Evolutionary conservation across 2,888 invertebrate genomes (phyloP), one percentile per base, ranked within the genome.

Genomic region (Mayetiola destructor): DNA sequence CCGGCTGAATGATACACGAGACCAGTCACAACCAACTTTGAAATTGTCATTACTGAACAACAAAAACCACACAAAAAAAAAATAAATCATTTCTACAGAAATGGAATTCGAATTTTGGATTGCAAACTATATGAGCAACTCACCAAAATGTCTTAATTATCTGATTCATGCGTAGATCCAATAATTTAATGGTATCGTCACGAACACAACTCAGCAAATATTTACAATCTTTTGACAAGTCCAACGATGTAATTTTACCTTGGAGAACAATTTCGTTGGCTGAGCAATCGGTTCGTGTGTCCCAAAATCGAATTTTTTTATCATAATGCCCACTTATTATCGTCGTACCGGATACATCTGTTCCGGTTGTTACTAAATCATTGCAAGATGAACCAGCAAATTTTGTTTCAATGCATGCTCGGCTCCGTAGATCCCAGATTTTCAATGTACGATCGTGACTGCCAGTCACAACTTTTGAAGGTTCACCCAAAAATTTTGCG

Each of bases 261-360:
- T 90, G 89, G 60, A 97, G 79, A 62, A 84, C 73, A 61, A 94
- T 87, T 73, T 93, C 90, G 68, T 89, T 90, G 60, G 84, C 82
- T 63, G 84, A 83, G 66, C 83, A 81, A 65, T 94, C 92, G 16
- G 86, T 82, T 65, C 97, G 80, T 61, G 87, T 85, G 73, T 99
- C 99, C 96, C 96, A 99, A 73, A 99, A 91, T 56, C 96, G 81
- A 64, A 99, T 88, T 67, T 86, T 85, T 73, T 94, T 95, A 76
- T 99, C 99, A 73, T 90, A 96, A 76, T 99, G 99, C 23, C 96
- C 96, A 66, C 95, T 95, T 66, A 97, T 91, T 64, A 97, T 88
- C 57, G 88, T 88, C 18, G 89, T 84, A 39, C 89, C 90, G 12
- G 85, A 80, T 60, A 87, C 84, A 68, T 91, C 90, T 59, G 86